A percentile compares a stretch with the other conserved stretches of the same genome.
Evolutionary conservation across 2,797 vertebrate species (phyloP).

Genomic region (Sylvia borin): DNA sequence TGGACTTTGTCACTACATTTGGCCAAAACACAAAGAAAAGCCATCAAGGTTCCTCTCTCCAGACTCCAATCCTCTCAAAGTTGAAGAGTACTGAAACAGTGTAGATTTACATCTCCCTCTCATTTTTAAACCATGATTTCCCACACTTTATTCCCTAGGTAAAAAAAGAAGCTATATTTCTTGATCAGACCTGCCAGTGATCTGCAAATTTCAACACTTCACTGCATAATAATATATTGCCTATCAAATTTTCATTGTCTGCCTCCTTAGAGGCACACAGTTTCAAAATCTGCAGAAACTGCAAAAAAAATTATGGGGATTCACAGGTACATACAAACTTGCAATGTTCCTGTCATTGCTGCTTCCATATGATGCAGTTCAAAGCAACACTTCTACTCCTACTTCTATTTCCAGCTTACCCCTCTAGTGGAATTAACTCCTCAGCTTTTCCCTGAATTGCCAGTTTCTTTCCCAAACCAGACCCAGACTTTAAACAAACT

Average conservation of each 20-base stretch:
- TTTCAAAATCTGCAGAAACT: background rate
- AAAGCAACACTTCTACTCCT: conserved; percentile 34
- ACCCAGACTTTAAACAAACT: background rate
- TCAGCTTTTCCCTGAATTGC: background rate
- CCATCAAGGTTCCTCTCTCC: background rate
- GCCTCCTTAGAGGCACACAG: background rate
- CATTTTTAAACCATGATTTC: background rate
- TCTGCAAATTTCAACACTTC: background rate
- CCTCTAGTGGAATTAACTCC: background rate
- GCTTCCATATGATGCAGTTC: background rate
- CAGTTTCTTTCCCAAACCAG: background rate
- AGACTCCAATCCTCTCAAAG: background rate
- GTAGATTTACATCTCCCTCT: background rate
- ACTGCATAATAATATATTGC: background rate
- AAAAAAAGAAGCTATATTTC: background rate
- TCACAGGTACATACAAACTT: conserved; percentile 25
- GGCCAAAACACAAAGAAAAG: background rate
- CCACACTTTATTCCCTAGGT: background rate
- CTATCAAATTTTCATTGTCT: background rate
- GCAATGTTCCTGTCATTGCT: background rate
- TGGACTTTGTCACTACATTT: background rate
- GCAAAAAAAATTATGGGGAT: background rate
- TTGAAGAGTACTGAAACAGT: background rate
- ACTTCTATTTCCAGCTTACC: background rate
- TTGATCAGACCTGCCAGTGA: background rate